These are phyloP conservation scores for Lochmaea crataegi DNA, from an alignment of 2,888 invertebrate genomes.

Conservation along the genomic window DNA sequence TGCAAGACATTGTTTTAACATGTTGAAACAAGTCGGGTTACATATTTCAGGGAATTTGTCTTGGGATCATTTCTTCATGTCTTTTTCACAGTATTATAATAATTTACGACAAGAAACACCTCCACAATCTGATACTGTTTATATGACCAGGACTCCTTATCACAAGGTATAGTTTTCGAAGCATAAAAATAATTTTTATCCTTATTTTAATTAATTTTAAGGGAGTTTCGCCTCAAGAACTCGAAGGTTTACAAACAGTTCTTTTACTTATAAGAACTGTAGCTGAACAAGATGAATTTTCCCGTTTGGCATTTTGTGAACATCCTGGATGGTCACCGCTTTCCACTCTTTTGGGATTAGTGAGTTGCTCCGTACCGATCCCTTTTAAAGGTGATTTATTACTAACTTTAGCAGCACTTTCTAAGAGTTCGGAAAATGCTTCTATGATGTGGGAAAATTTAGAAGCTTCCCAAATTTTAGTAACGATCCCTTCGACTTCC, in stretches of 20 bases:
- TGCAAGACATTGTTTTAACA: slow-evolving; percentile 81
- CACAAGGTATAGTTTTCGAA: slow-evolving; percentile 49
- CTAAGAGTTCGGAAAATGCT: slow-evolving; percentile 81
- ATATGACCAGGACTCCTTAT: slow-evolving; percentile 62
- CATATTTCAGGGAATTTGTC: slow-evolving; percentile 68
- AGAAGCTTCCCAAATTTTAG: slow-evolving; percentile 84
- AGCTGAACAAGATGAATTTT: slow-evolving; percentile 82
- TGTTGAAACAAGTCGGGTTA: slow-evolving; percentile 72
- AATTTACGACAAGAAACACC: slow-evolving; percentile 77
- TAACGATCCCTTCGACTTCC: slow-evolving; percentile 73
- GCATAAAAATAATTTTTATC: background rate
- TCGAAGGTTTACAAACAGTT: slow-evolving; percentile 87
- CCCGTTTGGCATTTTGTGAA: slow-evolving; percentile 85
- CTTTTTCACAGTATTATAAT: slow-evolving; percentile 79
- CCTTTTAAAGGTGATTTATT: slow-evolving; percentile 87
- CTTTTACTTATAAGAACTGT: slow-evolving; percentile 82
- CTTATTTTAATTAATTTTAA: slow-evolving; percentile 54
- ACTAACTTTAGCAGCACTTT: slow-evolving; percentile 81
- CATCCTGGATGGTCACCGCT: slow-evolving; percentile 90
- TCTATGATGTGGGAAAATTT: slow-evolving; percentile 87
- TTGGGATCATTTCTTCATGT: slow-evolving; percentile 88
- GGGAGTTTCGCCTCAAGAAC: slow-evolving; percentile 82
- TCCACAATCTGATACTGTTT: slow-evolving; percentile 74
- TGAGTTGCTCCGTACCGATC: slow-evolving; percentile 88
- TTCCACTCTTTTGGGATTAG: slow-evolving; percentile 81